phyloP scores from a whole-genome alignment of 2,113 vertebrate genomes.

The Montifringilla adamsi region DNA sequence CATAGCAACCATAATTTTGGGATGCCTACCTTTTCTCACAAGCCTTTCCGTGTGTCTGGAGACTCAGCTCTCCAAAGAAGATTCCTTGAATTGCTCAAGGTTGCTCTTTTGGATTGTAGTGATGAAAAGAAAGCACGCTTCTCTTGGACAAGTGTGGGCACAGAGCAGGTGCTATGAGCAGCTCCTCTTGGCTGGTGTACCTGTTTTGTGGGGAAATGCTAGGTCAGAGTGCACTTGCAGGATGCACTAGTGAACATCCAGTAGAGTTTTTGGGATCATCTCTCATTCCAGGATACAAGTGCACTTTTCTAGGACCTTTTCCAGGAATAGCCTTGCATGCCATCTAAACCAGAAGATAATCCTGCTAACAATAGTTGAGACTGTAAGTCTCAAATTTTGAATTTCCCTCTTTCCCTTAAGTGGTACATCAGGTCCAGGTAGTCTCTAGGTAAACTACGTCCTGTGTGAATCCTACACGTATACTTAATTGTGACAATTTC shows the following conservation, averaged over 20 bases:
- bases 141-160: accelerated
- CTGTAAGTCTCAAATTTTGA: not conserved
- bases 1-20: not conserved
- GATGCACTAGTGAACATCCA: not conserved
- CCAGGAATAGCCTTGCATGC: not conserved
- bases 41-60: not conserved
- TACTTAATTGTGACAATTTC: not conserved
- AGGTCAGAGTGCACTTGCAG: not conserved
- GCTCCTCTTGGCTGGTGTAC: not conserved
- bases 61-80: not conserved
- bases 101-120: not conserved
- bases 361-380: not conserved
- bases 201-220: not conserved
- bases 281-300: not conserved
- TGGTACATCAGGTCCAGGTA: not conserved
- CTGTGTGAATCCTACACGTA: not conserved
- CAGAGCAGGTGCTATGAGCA: not conserved
- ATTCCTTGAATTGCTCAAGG: not conserved
- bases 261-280: not conserved
- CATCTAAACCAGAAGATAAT: not conserved
- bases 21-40: not conserved
- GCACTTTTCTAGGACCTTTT: not conserved
- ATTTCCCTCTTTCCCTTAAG: not conserved
- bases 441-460: not conserved
- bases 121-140: not conserved